phyloP scores from a whole-genome alignment of 2,113 vertebrate genomes.

The Solenodon paradoxus region DNA sequence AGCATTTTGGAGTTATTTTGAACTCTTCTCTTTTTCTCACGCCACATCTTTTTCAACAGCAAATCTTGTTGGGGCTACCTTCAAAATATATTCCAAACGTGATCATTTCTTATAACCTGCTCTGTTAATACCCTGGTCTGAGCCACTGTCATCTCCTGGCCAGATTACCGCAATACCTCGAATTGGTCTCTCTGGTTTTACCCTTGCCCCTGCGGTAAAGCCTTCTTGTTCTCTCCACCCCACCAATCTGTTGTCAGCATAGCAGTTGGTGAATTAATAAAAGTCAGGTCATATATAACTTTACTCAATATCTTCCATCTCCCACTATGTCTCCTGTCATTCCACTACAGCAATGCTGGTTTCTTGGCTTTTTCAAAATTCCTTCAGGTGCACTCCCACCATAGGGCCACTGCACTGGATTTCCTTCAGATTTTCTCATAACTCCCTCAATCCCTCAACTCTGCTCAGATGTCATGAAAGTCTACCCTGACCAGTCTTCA shows the following conservation, averaged over 20 bases:
- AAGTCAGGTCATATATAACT: not conserved
- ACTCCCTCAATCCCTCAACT: not conserved
- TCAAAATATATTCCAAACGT: not conserved
- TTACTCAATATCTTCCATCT: not conserved
- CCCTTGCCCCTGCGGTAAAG: not conserved
- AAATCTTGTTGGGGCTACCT: constrained; percentile 8
- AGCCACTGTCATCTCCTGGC: not conserved
- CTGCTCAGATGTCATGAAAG: not conserved
- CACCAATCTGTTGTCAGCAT: not conserved
- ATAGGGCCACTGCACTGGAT: not conserved
- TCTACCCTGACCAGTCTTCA: not conserved
- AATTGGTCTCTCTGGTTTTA: not conserved
- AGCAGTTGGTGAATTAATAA: not conserved
- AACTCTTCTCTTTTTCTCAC: not conserved
- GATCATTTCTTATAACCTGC: no score
- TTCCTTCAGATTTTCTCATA: not conserved
- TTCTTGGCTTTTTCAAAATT: not conserved
- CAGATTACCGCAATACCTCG: not conserved
- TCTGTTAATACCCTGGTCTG: no score
- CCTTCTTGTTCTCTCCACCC: no score
- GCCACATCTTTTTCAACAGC: not conserved
- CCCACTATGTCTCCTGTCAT: not conserved
- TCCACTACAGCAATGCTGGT: not conserved
- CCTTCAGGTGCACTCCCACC: not conserved
- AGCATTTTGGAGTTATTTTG: not conserved